Percentiles rank a stretch among this genome's conserved stretches.
Conservation (phyloP, 2,797 vertebrate species). For the Momotus momota region DNA sequence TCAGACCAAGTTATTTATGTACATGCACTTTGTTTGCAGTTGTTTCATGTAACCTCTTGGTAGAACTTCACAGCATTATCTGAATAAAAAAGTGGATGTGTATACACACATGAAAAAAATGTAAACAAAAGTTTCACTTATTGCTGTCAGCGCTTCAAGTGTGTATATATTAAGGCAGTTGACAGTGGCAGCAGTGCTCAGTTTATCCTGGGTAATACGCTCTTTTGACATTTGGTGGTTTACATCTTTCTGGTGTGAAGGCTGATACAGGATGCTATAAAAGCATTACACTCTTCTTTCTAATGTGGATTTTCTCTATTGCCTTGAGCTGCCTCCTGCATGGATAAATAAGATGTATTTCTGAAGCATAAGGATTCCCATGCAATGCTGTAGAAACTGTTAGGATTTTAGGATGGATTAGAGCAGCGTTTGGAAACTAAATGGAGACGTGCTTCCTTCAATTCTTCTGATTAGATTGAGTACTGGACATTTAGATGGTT, state of each 20-base stretch:
- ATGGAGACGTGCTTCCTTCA: not conserved
- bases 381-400: not conserved
- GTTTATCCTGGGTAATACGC: constrained; percentile 48
- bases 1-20: constrained; percentile 82
- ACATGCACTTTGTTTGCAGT: constrained; percentile 78
- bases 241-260: constrained; percentile 67
- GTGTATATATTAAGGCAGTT: constrained; percentile 36
- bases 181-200: constrained; percentile 46
- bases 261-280: constrained; percentile 46
- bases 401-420: constrained; percentile 32
- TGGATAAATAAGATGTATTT: constrained; percentile 42
- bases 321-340: constrained; percentile 40
- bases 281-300: constrained; percentile 24
- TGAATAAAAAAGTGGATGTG: constrained; percentile 44
- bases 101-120: constrained; percentile 31
- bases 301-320: constrained; percentile 35
- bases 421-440: constrained; percentile 19
- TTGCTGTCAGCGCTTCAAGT: constrained; percentile 63
- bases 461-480: not conserved
- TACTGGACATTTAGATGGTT: not conserved
- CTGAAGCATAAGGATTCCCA: constrained; percentile 23
- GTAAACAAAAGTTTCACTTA: constrained; percentile 68
- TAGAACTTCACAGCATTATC: constrained; percentile 74
- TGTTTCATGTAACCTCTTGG: constrained; percentile 76
- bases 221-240: constrained; percentile 47